These are phyloP conservation scores for Osmerus eperlanus DNA, from an alignment of 2,113 vertebrate genomes.

Conservation along the genomic window DNA sequence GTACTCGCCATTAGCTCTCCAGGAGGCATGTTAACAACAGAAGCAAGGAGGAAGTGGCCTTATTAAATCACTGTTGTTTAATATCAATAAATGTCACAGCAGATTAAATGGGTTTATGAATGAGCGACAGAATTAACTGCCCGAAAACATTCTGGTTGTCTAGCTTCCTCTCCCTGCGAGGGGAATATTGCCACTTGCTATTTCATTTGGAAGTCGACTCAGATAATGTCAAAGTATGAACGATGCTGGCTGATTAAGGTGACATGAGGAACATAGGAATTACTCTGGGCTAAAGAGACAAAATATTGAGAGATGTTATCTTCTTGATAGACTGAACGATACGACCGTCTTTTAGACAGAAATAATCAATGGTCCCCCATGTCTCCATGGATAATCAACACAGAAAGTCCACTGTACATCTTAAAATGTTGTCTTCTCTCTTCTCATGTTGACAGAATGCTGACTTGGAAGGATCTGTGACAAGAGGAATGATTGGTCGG, in stretches of 20 bases:
- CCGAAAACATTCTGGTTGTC: neutral
- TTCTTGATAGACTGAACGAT: too few relatives aligned
- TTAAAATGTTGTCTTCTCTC: too few relatives aligned
- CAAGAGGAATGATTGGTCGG: conserved; percentile 44
- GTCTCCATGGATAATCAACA: too few relatives aligned
- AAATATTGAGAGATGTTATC: too few relatives aligned
- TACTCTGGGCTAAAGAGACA: neutral
- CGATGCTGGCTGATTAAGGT: neutral
- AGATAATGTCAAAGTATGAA: neutral
- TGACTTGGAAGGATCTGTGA: too few relatives aligned
- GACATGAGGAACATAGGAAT: neutral
- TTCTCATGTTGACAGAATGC: too few relatives aligned
- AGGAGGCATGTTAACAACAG: neutral
- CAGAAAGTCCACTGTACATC: too few relatives aligned
- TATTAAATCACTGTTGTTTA: conserved; percentile 5
- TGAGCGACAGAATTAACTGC: neutral
- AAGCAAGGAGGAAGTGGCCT: neutral
- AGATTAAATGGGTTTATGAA: neutral
- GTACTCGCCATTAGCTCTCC: neutral
- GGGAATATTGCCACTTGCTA: neutral
- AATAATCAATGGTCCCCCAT: too few relatives aligned
- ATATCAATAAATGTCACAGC: conserved; percentile 4
- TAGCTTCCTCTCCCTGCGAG: neutral
- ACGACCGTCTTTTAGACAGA: too few relatives aligned
- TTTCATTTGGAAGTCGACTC: neutral